Evolutionary conservation across 2,113 vertebrate genomes (phyloP).

Genomic region (Apeltes quadracus): DNA sequence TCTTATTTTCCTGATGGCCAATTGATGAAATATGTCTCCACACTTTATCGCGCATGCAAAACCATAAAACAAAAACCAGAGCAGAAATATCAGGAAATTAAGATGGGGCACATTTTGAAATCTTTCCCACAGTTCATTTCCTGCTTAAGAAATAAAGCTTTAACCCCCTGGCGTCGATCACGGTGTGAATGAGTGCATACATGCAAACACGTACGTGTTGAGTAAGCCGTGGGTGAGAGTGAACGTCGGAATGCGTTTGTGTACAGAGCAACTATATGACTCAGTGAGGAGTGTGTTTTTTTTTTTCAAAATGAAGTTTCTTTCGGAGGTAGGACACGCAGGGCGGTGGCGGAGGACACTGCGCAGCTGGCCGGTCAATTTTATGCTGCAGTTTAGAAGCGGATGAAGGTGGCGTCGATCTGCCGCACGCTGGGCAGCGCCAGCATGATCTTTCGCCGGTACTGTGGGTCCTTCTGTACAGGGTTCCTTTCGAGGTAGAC

Average conservation of each 20-base stretch:
- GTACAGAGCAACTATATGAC: conserved; percentile 31
- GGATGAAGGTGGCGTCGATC: conserved; percentile 96
- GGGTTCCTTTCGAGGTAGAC: conserved; percentile 97
- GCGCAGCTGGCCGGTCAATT: conserved; percentile 36
- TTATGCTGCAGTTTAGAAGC: conserved; percentile 84
- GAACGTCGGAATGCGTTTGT: conserved; percentile 46
- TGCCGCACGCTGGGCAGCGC: conserved; percentile 93
- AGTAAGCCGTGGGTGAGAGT: conserved; percentile 44
- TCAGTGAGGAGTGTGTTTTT: conserved; percentile 41
- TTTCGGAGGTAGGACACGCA: conserved; percentile 30
- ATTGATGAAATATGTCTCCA: conserved; percentile 9
- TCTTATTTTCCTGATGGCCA: conserved; percentile 25
- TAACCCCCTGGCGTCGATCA: conserved; percentile 55
- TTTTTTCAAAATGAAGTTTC: conserved; percentile 19
- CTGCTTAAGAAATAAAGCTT: conserved; percentile 66
- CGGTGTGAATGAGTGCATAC: conserved; percentile 60
- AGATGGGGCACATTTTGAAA: conserved; percentile 13
- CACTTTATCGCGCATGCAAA: conserved; percentile 50
- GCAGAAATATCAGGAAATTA: conserved; percentile 25
- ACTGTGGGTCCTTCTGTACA: conserved; percentile 96
- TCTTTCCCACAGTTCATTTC: conserved; percentile 53
- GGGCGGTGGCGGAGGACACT: conserved; percentile 48
- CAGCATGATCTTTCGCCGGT: conserved; percentile 97
- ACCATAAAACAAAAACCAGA: conserved; percentile 20
- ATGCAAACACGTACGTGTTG: conserved; percentile 62